Percentiles rank a stretch among this genome's conserved stretches.
Conservation (phyloP, 2,113 vertebrate genomes). For the Perca flavescens region DNA sequence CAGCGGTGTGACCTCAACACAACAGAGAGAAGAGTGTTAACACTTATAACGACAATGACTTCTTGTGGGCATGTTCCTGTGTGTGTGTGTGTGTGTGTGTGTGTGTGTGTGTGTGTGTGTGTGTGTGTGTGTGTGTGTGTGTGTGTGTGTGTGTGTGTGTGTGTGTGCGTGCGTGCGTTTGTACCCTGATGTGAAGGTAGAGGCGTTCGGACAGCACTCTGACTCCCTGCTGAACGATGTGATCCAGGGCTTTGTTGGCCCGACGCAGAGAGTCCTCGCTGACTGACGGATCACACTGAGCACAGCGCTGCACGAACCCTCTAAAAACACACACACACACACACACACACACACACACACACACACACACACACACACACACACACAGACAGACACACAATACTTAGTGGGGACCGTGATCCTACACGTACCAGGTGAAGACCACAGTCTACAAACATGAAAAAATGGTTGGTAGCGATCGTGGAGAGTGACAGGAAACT, state of each 20-base stretch:
- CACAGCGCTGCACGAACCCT: conserved; percentile 85
- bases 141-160: background rate
- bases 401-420: background rate
- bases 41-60: too few relatives aligned
- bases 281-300: conserved; percentile 81
- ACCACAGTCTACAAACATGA: background rate
- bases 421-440: background rate
- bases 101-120: too few relatives aligned
- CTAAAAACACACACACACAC: conserved; percentile 66
- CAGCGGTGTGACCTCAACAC: too few relatives aligned
- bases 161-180: conserved; percentile 28
- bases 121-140: background rate
- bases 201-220: conserved; percentile 86
- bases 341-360: conserved; percentile 19
- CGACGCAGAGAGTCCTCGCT: conserved; percentile 84
- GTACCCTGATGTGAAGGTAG: conserved; percentile 89
- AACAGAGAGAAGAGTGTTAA: too few relatives aligned
- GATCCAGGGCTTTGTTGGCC: conserved; percentile 84
- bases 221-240: conserved; percentile 86
- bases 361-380: conserved; percentile 17
- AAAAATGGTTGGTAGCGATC: background rate
- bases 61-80: background rate
- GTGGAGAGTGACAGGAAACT: too few relatives aligned
- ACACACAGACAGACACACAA: too few relatives aligned
- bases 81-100: background rate